Evolutionary conservation across 2,113 vertebrate species (phyloP).

Genomic region (Mastomys coucha): DNA sequence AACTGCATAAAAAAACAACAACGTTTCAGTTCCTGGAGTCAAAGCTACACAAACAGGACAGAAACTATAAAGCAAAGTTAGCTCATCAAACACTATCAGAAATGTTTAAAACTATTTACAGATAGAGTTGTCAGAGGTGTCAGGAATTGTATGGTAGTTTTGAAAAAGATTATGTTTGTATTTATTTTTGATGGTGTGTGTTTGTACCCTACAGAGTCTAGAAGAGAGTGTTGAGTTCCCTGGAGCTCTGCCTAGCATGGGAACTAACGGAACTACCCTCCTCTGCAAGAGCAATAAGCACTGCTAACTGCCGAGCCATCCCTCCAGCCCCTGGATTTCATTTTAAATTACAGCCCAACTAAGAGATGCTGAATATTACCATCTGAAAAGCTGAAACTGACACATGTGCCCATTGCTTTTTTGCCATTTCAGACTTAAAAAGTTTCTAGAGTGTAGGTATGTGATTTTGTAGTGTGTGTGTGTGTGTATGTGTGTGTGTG

Average conservation of each 20-base stretch:
- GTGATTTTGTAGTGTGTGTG: slow-evolving; percentile 1
- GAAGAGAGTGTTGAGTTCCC: background rate
- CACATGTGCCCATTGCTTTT: background rate
- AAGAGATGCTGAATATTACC: slow-evolving; percentile 44
- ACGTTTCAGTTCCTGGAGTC: slow-evolving; percentile 22
- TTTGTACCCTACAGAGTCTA: background rate
- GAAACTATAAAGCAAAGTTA: slow-evolving; percentile 38
- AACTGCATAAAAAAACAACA: slow-evolving; percentile 24
- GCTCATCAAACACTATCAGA: slow-evolving; percentile 15
- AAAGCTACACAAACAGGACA: background rate
- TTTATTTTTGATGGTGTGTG: background rate
- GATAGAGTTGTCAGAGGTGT: slow-evolving; percentile 29
- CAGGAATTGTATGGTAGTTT: background rate
- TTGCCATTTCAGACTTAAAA: slow-evolving; percentile 5
- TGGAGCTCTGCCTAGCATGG: no score
- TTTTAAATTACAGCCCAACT: slow-evolving; percentile 35
- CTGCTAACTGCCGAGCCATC: background rate
- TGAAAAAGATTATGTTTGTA: background rate
- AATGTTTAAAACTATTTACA: slow-evolving; percentile 48
- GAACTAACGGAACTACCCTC: background rate
- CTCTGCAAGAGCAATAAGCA: background rate
- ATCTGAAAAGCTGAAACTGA: slow-evolving; percentile 41
- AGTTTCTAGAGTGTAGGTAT: slow-evolving; percentile 38
- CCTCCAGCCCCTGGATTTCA: background rate
- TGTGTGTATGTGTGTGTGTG: background rate